A percentile compares a stretch with the other conserved stretches of the same genome.
phyloP scores from a whole-genome alignment of 2,888 invertebrate genomes.

The Esperia sulphurella region DNA sequence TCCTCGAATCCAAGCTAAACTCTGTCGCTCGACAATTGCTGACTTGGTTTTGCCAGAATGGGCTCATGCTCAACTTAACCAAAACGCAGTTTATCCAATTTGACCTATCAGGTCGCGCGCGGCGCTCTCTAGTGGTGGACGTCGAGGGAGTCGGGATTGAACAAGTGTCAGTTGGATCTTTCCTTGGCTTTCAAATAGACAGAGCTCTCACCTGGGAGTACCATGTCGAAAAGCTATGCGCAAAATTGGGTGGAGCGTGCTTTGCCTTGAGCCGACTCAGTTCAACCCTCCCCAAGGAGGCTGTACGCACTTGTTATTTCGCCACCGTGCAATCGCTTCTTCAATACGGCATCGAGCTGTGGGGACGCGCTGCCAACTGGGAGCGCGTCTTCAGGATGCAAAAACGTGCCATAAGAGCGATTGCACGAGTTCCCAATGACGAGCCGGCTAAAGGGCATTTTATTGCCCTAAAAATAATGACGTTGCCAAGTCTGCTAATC shows the following conservation, averaged over 20 bases:
- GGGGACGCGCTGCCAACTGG: not conserved
- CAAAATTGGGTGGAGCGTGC: not conserved
- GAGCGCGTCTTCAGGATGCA: not conserved
- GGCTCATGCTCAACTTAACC: not conserved
- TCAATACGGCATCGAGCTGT: not conserved
- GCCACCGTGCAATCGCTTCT: not conserved
- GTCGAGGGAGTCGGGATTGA: not conserved
- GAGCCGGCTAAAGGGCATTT: too few relatives aligned
- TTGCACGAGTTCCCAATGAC: not conserved
- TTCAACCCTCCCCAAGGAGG: not conserved
- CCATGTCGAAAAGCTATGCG: not conserved
- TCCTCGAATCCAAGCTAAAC: constrained; percentile 2
- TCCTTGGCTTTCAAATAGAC: constrained; percentile 1
- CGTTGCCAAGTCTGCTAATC: too few relatives aligned
- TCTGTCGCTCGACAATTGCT: not conserved
- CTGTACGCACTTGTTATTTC: not conserved
- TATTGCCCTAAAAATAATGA: too few relatives aligned
- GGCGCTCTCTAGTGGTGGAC: not conserved
- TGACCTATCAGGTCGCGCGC: not conserved
- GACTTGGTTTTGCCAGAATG: constrained; percentile 7
- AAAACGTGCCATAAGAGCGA: not conserved
- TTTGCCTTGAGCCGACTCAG: not conserved
- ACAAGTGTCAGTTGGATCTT: not conserved
- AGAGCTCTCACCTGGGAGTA: not conserved
- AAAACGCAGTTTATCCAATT: constrained; percentile 9